Conservation (phyloP, 2,113 vertebrate genomes). For the Oryzias melastigma region DNA sequence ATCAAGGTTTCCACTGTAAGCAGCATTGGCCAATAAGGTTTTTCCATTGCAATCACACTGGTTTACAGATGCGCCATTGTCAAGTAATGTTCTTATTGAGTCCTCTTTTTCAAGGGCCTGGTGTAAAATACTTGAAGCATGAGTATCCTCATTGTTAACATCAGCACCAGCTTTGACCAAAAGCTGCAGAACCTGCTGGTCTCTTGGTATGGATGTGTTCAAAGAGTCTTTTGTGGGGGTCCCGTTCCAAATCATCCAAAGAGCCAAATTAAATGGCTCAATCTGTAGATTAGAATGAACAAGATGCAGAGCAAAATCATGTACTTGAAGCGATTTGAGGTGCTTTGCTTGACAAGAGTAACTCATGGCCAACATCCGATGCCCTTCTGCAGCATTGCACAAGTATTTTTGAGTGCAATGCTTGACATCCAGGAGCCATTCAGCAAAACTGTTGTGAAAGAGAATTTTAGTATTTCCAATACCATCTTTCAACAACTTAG, state of each 20-base stretch:
- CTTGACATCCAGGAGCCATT: conserved; percentile 97
- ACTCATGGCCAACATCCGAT: conserved; percentile 97
- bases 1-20: conserved; percentile 93
- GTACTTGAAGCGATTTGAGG: conserved; percentile 88
- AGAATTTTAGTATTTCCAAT: conserved; percentile 91
- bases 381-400: conserved; percentile 94
- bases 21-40: conserved; percentile 90
- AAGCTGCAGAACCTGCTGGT: conserved; percentile 94
- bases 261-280: conserved; percentile 89
- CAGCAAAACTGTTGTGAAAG: conserved; percentile 98
- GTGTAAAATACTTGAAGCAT: conserved; percentile 88
- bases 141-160: conserved; percentile 90
- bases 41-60: conserved; percentile 90
- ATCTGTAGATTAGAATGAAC: conserved; percentile 93
- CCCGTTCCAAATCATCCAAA: conserved; percentile 99
- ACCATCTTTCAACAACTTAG: conserved; percentile 91
- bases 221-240: conserved; percentile 94
- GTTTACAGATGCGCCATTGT: conserved; percentile 92
- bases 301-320: conserved; percentile 94
- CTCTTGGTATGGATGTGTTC: conserved; percentile 88
- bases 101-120: conserved; percentile 96
- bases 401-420: conserved; percentile 98
- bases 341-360: conserved; percentile 94
- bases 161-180: conserved; percentile 96
- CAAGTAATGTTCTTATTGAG: conserved; percentile 91